Conservation (phyloP, 2,888 invertebrate genomes). For the Euphydryas editha region DNA sequence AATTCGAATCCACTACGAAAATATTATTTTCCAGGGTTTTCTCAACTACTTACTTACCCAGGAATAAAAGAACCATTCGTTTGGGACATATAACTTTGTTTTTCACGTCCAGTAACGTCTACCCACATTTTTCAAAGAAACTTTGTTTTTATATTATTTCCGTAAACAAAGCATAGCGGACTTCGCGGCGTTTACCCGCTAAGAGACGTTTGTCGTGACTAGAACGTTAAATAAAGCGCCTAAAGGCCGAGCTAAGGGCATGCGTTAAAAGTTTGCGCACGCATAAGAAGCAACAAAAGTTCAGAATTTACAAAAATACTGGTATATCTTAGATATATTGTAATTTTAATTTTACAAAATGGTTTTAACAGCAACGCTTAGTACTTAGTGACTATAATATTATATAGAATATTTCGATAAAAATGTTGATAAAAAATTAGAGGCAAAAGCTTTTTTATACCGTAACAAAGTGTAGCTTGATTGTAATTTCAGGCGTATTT, state of each 20-base stretch:
- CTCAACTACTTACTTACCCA: slow-evolving; percentile 77
- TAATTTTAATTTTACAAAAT: neutral
- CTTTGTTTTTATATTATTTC: slow-evolving; percentile 46
- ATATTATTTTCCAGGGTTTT: slow-evolving; percentile 8
- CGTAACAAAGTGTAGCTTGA: neutral
- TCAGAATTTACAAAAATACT: neutral
- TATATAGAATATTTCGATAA: neutral
- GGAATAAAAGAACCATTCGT: slow-evolving; percentile 86
- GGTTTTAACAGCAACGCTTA: neutral
- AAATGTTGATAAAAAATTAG: neutral
- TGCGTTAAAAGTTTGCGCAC: slow-evolving; percentile 45
- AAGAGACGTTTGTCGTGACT: slow-evolving; percentile 64
- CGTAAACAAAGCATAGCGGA: slow-evolving; percentile 45
- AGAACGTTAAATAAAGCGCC: slow-evolving; percentile 43
- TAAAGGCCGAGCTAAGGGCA: slow-evolving; percentile 37
- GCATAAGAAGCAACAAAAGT: slow-evolving; percentile 34
- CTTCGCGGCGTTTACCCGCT: slow-evolving; percentile 61
- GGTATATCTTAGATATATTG: neutral
- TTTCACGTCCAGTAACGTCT: slow-evolving; percentile 84
- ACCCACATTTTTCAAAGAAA: slow-evolving; percentile 82
- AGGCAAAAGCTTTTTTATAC: neutral
- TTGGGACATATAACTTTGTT: slow-evolving; percentile 83
- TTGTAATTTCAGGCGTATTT: slow-evolving; percentile 5
- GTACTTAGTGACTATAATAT: neutral
- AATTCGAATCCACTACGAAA: slow-evolving; percentile 29